These are phyloP conservation scores for Nothobranchius furzeri DNA, from an alignment of 2,113 vertebrate species.

Conservation along the genomic window DNA sequence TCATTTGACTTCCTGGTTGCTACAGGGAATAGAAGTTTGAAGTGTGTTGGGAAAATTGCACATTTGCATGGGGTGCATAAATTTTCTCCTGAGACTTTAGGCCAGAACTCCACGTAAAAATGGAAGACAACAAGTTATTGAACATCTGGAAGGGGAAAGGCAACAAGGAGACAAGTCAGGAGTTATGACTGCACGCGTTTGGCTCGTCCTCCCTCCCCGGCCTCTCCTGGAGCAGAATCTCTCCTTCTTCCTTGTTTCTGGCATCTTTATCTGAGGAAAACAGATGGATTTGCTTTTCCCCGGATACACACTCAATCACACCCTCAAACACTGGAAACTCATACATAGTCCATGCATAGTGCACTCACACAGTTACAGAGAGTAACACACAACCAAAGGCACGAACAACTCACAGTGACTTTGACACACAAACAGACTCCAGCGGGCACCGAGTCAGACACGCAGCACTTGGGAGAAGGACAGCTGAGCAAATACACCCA, in stretches of 20 bases:
- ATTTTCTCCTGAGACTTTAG: slow-evolving; percentile 25
- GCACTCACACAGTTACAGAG: slow-evolving; percentile 37
- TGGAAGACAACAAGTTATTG: slow-evolving; percentile 46
- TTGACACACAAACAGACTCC: slow-evolving; percentile 70
- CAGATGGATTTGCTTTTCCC: slow-evolving; percentile 73
- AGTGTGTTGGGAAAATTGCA: slow-evolving; percentile 29
- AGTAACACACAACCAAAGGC: slow-evolving; percentile 46
- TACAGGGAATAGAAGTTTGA: slow-evolving; percentile 17
- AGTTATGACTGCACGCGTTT: slow-evolving; percentile 61
- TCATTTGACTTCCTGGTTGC: slow-evolving; percentile 16
- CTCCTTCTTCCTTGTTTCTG: slow-evolving; percentile 71
- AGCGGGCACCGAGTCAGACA: slow-evolving; percentile 56
- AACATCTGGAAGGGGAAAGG: slow-evolving; percentile 66
- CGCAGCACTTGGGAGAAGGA: slow-evolving; percentile 59
- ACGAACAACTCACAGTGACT: slow-evolving; percentile 63
- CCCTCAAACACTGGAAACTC: slow-evolving; percentile 24
- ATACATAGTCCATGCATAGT: slow-evolving; percentile 18
- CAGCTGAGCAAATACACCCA: slow-evolving; percentile 74
- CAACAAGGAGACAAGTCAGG: slow-evolving; percentile 58
- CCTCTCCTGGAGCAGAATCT: slow-evolving; percentile 58
- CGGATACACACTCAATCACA: slow-evolving; percentile 50
- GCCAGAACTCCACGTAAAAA: slow-evolving; percentile 31
- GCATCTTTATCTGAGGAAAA: slow-evolving; percentile 72
- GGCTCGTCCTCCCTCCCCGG: slow-evolving; percentile 44
- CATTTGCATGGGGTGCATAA: slow-evolving; percentile 37